Evolutionary conservation across 1,140 invertebrate genomes (phyloP).

Genomic region (Tetramorium parvispinum): DNA sequence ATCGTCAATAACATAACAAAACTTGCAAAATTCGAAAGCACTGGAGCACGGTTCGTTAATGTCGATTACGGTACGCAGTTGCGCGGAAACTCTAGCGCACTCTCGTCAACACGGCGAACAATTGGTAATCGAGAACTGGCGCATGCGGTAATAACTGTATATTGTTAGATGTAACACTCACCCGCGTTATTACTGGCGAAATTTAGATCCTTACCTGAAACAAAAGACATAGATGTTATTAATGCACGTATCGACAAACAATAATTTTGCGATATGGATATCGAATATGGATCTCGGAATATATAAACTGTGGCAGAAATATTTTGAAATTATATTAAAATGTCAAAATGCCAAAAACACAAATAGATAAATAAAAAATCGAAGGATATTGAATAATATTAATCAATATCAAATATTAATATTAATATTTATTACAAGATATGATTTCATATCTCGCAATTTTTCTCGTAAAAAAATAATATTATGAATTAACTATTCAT

Average conservation of each 20-base stretch:
- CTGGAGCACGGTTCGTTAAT: not conserved
- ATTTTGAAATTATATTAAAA: slow-evolving; percentile 12
- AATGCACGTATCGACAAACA: slow-evolving; percentile 34
- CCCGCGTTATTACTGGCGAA: slow-evolving; percentile 84
- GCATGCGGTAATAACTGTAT: slow-evolving; percentile 61
- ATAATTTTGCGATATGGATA: slow-evolving; percentile 42
- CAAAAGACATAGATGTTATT: slow-evolving; percentile 71
- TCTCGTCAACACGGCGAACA: not conserved
- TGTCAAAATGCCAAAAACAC: not conserved
- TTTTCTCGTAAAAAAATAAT: not conserved
- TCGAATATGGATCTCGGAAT: slow-evolving; percentile 59
- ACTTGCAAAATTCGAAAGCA: not conserved
- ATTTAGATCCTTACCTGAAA: slow-evolving; percentile 86
- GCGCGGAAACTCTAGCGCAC: slow-evolving; percentile 8
- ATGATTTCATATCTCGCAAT: not conserved
- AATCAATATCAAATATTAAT: too few relatives aligned
- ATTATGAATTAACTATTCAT: not conserved
- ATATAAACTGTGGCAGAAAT: not conserved
- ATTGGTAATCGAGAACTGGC: slow-evolving; percentile 28
- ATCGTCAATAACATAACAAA: slow-evolving; percentile 9
- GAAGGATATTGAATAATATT: too few relatives aligned
- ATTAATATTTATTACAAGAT: too few relatives aligned
- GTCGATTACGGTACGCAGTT: not conserved
- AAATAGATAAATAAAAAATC: too few relatives aligned
- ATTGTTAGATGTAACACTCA: slow-evolving; percentile 83